These are phyloP conservation scores for Lampris incognitus DNA, from an alignment of 2,113 vertebrate genomes.

Conservation along the genomic window DNA sequence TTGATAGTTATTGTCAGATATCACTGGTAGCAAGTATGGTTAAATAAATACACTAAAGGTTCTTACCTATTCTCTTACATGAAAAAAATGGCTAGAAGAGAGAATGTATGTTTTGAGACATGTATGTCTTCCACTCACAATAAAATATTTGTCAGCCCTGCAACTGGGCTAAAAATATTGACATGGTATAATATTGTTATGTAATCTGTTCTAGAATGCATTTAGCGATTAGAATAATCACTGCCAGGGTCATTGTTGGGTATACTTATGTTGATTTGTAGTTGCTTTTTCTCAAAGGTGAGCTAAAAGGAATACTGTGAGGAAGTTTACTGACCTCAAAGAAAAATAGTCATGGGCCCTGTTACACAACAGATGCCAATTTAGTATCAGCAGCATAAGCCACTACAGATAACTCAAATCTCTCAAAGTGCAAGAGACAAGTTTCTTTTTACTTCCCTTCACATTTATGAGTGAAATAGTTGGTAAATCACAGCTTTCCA, in stretches of 20 bases:
- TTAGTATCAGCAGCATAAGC: slow-evolving; percentile 20
- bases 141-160: not conserved
- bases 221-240: slow-evolving; percentile 42
- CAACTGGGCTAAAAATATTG: slow-evolving; percentile 37
- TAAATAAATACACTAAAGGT: too few relatives aligned
- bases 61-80: too few relatives aligned
- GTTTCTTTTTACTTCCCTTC: slow-evolving; percentile 2
- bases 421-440: slow-evolving; percentile 5
- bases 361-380: slow-evolving; percentile 56
- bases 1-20: too few relatives aligned
- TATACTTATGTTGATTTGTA: slow-evolving; percentile 50
- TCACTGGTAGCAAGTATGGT: too few relatives aligned
- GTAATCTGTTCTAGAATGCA: slow-evolving; percentile 57
- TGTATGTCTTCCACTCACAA: too few relatives aligned
- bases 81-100: too few relatives aligned
- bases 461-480: too few relatives aligned
- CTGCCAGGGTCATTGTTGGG: slow-evolving; percentile 31
- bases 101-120: too few relatives aligned
- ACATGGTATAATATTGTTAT: slow-evolving; percentile 42
- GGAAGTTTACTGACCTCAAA: slow-evolving; percentile 66
- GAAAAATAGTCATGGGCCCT: slow-evolving; percentile 15
- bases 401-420: slow-evolving; percentile 5
- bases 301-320: slow-evolving; percentile 28
- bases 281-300: slow-evolving; percentile 30
- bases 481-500: too few relatives aligned